Evolutionary conservation across 2,797 vertebrate species (phyloP).

Genomic region (Rallus crepitans): DNA sequence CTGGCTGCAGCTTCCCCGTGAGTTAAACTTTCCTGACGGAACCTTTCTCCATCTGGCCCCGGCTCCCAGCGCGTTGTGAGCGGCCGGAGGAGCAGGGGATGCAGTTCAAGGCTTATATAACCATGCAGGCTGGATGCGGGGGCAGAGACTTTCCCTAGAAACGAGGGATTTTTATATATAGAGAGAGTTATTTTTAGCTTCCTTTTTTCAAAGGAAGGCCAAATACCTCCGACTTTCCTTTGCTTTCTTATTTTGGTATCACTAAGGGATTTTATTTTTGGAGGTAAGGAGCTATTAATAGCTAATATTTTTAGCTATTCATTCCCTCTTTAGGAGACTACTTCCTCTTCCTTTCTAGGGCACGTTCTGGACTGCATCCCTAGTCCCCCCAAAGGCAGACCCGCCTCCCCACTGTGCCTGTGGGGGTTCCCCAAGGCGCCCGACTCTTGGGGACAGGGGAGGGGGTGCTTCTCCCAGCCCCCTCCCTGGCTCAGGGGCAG

Average conservation of each 20-base stretch:
- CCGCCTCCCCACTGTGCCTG: not conserved
- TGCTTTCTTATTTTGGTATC: conserved; percentile 79
- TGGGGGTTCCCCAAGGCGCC: not conserved
- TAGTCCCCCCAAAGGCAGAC: not conserved
- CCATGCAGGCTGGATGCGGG: conserved; percentile 64
- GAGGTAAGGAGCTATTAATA: conserved; percentile 68
- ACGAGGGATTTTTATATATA: conserved; percentile 80
- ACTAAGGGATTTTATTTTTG: conserved; percentile 77
- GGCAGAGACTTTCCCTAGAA: conserved; percentile 81
- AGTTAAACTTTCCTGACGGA: conserved; percentile 79
- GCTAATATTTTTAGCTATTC: conserved; percentile 71
- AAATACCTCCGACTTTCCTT: conserved; percentile 76
- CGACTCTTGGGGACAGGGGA: not conserved
- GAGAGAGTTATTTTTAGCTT: conserved; percentile 65
- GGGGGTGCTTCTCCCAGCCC: not conserved
- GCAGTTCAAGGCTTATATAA: conserved; percentile 74
- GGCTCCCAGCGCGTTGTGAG: conserved; percentile 40
- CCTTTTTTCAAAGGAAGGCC: conserved; percentile 70
- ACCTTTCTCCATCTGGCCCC: conserved; percentile 61
- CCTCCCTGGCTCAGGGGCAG: not conserved
- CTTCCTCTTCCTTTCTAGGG: conserved; percentile 67
- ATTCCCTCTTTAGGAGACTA: conserved; percentile 65
- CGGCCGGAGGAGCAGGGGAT: conserved; percentile 48
- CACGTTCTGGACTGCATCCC: not conserved
- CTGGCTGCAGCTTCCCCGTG: conserved; percentile 74